These are phyloP conservation scores for human (Homo sapiens) DNA, from an alignment of 2,113 vertebrate genomes.

Conservation along the genomic window DNA sequence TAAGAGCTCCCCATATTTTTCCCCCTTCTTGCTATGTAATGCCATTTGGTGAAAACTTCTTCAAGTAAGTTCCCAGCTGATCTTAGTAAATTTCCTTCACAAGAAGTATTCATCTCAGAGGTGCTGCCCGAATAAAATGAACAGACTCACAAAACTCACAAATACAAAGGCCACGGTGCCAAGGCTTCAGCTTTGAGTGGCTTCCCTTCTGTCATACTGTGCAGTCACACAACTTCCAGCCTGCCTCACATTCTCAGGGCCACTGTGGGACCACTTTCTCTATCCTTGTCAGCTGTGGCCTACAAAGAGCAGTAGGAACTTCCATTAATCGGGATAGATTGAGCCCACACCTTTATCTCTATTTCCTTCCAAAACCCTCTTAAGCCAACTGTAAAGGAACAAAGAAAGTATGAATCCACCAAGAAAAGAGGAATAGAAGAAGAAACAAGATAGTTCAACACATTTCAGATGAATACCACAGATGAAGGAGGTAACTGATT, in stretches of 20 bases:
- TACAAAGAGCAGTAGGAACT: not conserved
- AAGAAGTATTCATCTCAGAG: not conserved
- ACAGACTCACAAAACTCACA: not conserved
- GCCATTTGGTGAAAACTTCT: not conserved
- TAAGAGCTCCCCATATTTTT: not conserved
- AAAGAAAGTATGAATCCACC: not conserved
- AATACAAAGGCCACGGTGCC: not conserved
- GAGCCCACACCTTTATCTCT: not conserved
- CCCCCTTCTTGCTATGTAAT: not conserved
- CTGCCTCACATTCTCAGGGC: not conserved
- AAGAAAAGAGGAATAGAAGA: not conserved
- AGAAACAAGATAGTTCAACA: not conserved
- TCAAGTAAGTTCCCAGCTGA: not conserved
- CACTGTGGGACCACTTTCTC: not conserved
- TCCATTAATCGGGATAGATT: not conserved
- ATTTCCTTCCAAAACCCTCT: not conserved
- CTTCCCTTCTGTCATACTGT: not conserved
- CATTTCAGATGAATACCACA: not conserved
- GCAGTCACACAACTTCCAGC: not conserved
- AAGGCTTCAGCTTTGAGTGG: not conserved
- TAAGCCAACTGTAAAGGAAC: not conserved
- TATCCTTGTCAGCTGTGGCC: not conserved
- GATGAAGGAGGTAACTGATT: not conserved
- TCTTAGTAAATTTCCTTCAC: not conserved
- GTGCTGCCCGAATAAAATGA: slow-evolving; percentile 10